Evolutionary conservation across 2,888 invertebrate genomes (phyloP), one percentile per base, ranked within the genome.

Genomic region (Pelosia muscerda): DNA sequence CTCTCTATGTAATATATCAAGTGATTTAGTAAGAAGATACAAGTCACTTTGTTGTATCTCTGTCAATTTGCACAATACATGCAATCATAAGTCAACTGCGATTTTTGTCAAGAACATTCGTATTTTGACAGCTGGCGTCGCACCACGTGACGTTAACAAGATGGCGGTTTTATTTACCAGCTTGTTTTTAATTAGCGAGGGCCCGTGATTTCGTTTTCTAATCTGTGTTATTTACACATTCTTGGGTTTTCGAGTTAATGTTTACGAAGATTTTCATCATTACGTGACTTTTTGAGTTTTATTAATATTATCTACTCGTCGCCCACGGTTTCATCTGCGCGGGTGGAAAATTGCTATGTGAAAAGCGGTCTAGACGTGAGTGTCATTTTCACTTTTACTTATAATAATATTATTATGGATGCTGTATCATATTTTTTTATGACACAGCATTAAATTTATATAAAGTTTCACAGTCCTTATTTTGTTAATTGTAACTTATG

Each of bases 141-240:
- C 25, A n/a, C 11, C n/a, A 66, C 57, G 64, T 56, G 59, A 25
- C 56, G 67, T 71, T 67, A 72, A 72, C 69, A 59, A 71, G 63
- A 66, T 71, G 64, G 64, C 61, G 56, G 28, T 63, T 53, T 38
- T 26, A 69, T 66, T 53, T 49, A 42, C 15, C 4, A 65, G 69
- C 77, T 73, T 78, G 65, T 64, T 64, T 54, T 71, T 71, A 58
- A 81, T 81, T 79, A 78, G 68, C 79, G 53, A 49, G 28, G 59
- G n/a, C 49, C 23, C 26, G 69, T 57, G 22, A 70, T 63, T 60
- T 60, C 19, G 23, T 66, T 66, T 63, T 31, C 49, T 60, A 34
- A 56, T 53, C 31, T 2, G 26, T 23, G 4, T 19, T 13, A 13
- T 19, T n/a, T 28, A 23, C 31, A 8, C n/a, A 31, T 57, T 28